Conservation (phyloP, 1,140 invertebrate species). For the Probaryconus sp. region DNA sequence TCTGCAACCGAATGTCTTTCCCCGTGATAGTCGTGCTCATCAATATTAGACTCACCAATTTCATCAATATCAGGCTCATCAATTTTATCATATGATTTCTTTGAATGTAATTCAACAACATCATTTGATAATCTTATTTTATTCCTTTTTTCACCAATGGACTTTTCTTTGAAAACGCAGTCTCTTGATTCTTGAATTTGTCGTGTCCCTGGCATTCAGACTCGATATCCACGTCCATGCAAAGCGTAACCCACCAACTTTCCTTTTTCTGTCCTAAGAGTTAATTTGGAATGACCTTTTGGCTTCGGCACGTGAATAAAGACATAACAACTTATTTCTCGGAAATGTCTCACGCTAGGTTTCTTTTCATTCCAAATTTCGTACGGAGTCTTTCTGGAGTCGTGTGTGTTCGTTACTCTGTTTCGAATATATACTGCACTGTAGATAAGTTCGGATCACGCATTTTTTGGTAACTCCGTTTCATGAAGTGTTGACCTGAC, state of each 20-base stretch:
- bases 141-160: too few relatives aligned
- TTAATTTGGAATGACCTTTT: slow-evolving; percentile 52
- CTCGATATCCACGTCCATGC: slow-evolving; percentile 31
- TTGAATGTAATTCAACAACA: not conserved
- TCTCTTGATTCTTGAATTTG: slow-evolving; percentile 8
- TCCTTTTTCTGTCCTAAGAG: slow-evolving; percentile 32
- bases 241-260: slow-evolving; percentile 56
- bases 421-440: slow-evolving; percentile 69
- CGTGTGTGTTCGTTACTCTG: slow-evolving; percentile 26
- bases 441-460: slow-evolving; percentile 55
- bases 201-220: slow-evolving; percentile 29
- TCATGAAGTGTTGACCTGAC: slow-evolving; percentile 45
- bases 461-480: slow-evolving; percentile 20
- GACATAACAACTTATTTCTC: slow-evolving; percentile 68
- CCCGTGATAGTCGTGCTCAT: too few relatives aligned
- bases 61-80: too few relatives aligned
- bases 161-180: slow-evolving; percentile 7
- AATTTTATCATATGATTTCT: too few relatives aligned
- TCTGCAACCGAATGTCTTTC: too few relatives aligned
- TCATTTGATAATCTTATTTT: not conserved
- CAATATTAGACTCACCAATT: too few relatives aligned
- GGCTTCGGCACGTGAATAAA: slow-evolving; percentile 60
- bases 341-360: slow-evolving; percentile 61
- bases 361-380: slow-evolving; percentile 64
- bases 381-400: slow-evolving; percentile 55